Percentiles rank a stretch among this genome's conserved stretches.
These are phyloP conservation scores for Lathronympha strigana DNA, from an alignment of 2,888 invertebrate species.

Conservation along the genomic window DNA sequence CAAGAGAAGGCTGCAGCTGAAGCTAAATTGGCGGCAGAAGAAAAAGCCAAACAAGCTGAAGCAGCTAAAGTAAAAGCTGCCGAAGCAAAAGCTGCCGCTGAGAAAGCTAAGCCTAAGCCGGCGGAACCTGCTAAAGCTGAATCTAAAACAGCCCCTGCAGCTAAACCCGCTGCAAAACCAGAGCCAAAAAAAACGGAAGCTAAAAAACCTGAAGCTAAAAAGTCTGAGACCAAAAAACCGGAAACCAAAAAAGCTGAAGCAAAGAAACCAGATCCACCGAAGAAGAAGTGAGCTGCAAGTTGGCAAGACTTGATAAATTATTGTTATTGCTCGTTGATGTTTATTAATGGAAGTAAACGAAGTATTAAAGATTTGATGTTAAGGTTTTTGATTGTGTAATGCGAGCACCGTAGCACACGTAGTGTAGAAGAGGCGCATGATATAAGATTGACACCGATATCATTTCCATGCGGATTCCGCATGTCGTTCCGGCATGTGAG, in stretches of 20 bases:
- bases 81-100: conserved; percentile 42
- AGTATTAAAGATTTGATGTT: too few relatives aligned
- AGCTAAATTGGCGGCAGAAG: conserved; percentile 50
- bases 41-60: conserved; percentile 46
- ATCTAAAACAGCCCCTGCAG: conserved; percentile 42
- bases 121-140: conserved; percentile 45
- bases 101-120: conserved; percentile 35
- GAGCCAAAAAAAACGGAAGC: conserved; percentile 25
- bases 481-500: too few relatives aligned
- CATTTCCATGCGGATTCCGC: too few relatives aligned
- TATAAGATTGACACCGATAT: too few relatives aligned
- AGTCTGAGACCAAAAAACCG: conserved; percentile 30
- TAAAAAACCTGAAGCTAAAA: conserved; percentile 37
- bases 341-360: too few relatives aligned
- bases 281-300: conserved; percentile 44
- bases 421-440: too few relatives aligned
- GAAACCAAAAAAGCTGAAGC: conserved; percentile 30
- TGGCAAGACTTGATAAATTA: neutral
- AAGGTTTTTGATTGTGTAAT: too few relatives aligned
- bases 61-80: conserved; percentile 47
- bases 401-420: too few relatives aligned
- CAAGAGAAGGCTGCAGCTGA: conserved; percentile 47
- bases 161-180: conserved; percentile 43
- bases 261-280: conserved; percentile 39
- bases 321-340: neutral